Evolutionary conservation across 53 echinoderm and acorn worm genomes (phyloP), one percentile per base, ranked within the genome.

Genomic region (Zoroaster sp.): DNA sequence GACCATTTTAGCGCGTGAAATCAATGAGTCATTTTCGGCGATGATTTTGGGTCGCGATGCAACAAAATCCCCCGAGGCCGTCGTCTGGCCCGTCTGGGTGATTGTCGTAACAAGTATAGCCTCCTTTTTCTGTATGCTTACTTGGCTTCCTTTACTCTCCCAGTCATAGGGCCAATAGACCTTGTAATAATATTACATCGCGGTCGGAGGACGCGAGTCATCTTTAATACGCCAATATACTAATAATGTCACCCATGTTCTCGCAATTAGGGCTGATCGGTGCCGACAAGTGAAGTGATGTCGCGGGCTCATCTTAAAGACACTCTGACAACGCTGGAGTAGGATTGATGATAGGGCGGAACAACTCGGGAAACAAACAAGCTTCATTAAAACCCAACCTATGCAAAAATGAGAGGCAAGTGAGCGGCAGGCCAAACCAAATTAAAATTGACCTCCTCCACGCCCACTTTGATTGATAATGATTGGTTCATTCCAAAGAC

Each of bases 21-120:
- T 81, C 81, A 81, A 67, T 81, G 81, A 81, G 81, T 81, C 81
- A 81, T 81, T 81, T 81, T 81, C 66, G 79, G 76, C 47, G 76
- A 47, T 76, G 76, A 78, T 78, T 55, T 78, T 53, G 46, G 78
- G 78, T 59, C 52, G 54, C 55, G 78, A 54, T 78, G 78, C 78
- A 70, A 34, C 4, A 76, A 49, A 15, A 21, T 55, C 78, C 73
- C 78, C 18, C 4, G 78, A 55, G 78, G 55, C 54, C 21, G 20
- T 17, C 51, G 78, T 78, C 78, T 78, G 78, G 59, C 59, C 53
- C 35, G 76, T 76, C 76, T 45, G 51, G 76, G 76, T 76, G 47
- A 40, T 59, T 28, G 7, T 59, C 63, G 63, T 59, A 59, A 59
- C 63, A 59, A 59, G 63, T 59, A 59, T 21, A 28, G 23, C 21